Conservation (phyloP, 2,797 vertebrate genomes). For the Phrynocephalus guinanensis region DNA sequence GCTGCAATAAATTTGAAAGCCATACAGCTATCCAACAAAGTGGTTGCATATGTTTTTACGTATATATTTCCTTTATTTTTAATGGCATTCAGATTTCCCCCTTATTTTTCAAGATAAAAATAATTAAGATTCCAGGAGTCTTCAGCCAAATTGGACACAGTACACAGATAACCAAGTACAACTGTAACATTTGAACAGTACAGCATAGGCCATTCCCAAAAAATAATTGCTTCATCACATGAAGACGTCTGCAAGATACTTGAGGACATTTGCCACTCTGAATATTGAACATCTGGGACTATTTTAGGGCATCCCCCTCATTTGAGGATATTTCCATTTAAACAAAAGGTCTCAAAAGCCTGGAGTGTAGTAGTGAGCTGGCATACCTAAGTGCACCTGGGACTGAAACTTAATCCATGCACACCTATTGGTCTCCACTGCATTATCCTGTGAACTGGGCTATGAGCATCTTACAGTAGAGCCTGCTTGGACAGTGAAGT, state of each 20-base stretch:
- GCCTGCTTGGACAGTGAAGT: neutral
- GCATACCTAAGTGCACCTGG: no score
- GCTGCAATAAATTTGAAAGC: neutral
- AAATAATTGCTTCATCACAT: slow-evolving; percentile 4
- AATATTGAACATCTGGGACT: slow-evolving; percentile 8
- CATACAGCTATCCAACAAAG: neutral
- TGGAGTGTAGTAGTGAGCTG: neutral
- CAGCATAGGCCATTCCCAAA: neutral
- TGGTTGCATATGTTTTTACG: neutral
- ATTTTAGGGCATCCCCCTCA: neutral
- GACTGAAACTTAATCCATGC: neutral
- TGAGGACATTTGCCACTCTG: neutral
- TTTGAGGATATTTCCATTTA: neutral
- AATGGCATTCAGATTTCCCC: neutral
- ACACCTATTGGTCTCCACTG: no score
- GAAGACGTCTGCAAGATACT: neutral
- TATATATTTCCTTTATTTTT: neutral
- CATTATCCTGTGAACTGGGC: neutral
- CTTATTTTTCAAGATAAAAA: neutral
- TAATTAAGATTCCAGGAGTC: neutral
- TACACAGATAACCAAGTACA: neutral
- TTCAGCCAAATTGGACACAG: neutral
- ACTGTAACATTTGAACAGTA: neutral
- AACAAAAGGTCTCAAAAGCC: neutral
- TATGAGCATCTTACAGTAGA: neutral